phyloP scores from a whole-genome alignment of 1,140 invertebrate genomes.

The Rhopalosiphum maidis region DNA sequence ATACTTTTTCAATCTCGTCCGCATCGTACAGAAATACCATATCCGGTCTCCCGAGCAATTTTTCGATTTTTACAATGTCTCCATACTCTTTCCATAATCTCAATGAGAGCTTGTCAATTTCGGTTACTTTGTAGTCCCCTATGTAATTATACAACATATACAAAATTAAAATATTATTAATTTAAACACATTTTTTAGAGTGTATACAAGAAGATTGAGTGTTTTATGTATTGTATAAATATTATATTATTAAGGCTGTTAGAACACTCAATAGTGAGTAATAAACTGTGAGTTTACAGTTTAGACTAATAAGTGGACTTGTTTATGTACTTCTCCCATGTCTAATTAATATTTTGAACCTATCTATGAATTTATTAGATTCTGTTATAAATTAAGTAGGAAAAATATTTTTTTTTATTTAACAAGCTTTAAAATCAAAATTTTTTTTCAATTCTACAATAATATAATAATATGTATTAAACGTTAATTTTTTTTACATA shows the following conservation, averaged over 20 bases:
- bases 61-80: conserved; percentile 76
- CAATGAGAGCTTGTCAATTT: conserved; percentile 76
- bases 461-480: neutral
- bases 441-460: no score
- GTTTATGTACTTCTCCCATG: neutral
- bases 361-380: neutral
- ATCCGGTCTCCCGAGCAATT: conserved; percentile 78
- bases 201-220: neutral
- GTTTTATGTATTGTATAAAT: neutral
- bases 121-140: conserved; percentile 77
- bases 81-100: conserved; percentile 72
- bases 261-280: neutral
- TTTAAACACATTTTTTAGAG: neutral
- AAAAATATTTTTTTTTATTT: neutral
- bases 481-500: neutral
- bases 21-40: conserved; percentile 80
- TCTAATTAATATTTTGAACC: neutral
- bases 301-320: neutral
- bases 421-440: neutral
- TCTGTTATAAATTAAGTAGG: neutral
- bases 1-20: conserved; percentile 77
- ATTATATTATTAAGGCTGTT: neutral
- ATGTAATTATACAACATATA: conserved; percentile 40
- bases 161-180: conserved; percentile 8
- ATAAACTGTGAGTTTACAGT: neutral